phyloP scores from a whole-genome alignment of 2,797 vertebrate species.

The Gobionotothen gibberifrons region DNA sequence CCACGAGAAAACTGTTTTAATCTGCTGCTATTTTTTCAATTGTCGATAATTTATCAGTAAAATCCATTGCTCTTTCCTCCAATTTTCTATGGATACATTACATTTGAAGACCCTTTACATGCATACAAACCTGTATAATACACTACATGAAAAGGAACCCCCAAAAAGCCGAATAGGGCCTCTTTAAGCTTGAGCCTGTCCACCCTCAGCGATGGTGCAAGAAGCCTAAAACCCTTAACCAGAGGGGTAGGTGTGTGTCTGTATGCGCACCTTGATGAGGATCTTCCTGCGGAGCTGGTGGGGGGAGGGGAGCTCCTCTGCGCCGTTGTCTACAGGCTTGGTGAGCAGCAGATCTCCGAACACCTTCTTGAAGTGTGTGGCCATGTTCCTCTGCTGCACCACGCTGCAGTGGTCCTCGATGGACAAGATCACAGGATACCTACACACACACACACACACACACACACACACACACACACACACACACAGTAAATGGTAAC shows the following conservation, averaged over 20 bases:
- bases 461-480: too few species aligned
- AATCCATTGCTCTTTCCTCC: too few species aligned
- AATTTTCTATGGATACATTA: too few species aligned
- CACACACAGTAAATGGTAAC: too few species aligned
- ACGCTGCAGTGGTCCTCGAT: slow-evolving; percentile 99
- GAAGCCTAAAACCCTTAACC: neutral
- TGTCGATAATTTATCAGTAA: too few species aligned
- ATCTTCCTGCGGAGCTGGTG: slow-evolving; percentile 96
- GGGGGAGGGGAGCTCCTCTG: slow-evolving; percentile 94
- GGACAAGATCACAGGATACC: slow-evolving; percentile 94
- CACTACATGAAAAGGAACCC: too few species aligned
- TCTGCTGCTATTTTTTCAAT: too few species aligned
- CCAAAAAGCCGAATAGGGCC: too few species aligned
- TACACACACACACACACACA: slow-evolving; percentile 54
- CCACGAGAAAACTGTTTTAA: too few species aligned
- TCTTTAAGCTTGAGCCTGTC: too few species aligned
- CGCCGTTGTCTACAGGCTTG: slow-evolving; percentile 92
- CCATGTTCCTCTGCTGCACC: slow-evolving; percentile 98
- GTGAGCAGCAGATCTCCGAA: slow-evolving; percentile 96
- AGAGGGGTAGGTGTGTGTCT: neutral
- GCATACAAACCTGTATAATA: too few species aligned
- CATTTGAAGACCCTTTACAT: too few species aligned
- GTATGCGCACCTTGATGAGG: slow-evolving; percentile 91
- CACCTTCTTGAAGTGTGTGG: slow-evolving; percentile 93
- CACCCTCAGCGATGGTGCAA: neutral